phyloP scores from a whole-genome alignment of 2,888 invertebrate species.

The Leucania comma region DNA sequence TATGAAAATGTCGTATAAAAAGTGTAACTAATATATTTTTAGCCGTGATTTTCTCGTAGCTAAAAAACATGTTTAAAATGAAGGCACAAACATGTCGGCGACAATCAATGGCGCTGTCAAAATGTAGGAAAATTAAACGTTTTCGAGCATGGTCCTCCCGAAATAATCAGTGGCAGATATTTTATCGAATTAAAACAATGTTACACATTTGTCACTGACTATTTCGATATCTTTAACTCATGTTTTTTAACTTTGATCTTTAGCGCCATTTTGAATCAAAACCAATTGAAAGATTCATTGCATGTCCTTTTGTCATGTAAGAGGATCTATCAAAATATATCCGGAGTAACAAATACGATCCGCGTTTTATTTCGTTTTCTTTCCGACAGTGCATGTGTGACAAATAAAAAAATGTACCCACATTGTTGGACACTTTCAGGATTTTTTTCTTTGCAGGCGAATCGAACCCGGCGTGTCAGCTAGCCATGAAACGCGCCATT shows the following conservation, averaged over 20 bases:
- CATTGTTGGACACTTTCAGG: constrained; percentile 89
- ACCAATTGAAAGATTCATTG: constrained; percentile 9
- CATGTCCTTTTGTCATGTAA: constrained; percentile 33
- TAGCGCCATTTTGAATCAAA: not conserved
- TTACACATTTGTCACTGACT: constrained; percentile 3
- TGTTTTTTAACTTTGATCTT: not conserved
- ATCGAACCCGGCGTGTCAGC: constrained; percentile 57
- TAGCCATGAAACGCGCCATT: constrained; percentile 74
- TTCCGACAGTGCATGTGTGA: constrained; percentile 57
- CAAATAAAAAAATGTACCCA: constrained; percentile 58
- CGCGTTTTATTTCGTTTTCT: constrained; percentile 2
- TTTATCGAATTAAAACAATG: not conserved
- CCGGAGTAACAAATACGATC: not conserved
- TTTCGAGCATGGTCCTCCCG: not conserved
- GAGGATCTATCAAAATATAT: constrained; percentile 4
- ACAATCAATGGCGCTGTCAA: too few relatives aligned
- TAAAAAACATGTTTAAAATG: too few relatives aligned
- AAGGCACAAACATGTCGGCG: too few relatives aligned
- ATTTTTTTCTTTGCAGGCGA: constrained; percentile 82
- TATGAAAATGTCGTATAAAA: too few relatives aligned
- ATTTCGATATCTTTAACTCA: constrained; percentile 1
- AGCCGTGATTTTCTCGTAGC: too few relatives aligned
- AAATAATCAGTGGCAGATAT: constrained; percentile 10
- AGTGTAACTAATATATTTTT: too few relatives aligned
- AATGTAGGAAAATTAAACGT: too few relatives aligned